phyloP scores from a whole-genome alignment of 2,797 vertebrate species.

The Channa striata region DNA sequence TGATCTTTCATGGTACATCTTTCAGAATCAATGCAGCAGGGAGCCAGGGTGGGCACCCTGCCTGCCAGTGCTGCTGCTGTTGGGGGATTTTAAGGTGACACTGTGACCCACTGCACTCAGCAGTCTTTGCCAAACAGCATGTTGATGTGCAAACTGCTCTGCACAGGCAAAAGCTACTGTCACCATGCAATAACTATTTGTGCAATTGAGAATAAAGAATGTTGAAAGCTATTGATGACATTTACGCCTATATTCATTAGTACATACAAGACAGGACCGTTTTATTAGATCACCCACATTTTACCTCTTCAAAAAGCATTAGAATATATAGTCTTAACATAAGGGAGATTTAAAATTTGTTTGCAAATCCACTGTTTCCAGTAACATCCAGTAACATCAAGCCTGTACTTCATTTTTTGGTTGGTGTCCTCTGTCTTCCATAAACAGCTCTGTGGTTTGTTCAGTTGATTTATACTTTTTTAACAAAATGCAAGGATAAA shows the following conservation, averaged over 20 bases:
- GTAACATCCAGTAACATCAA: too few relatives aligned
- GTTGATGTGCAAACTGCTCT: slow-evolving; percentile 34
- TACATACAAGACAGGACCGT: too few relatives aligned
- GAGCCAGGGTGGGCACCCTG: slow-evolving; percentile 29
- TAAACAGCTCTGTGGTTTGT: too few relatives aligned
- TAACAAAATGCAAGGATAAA: too few relatives aligned
- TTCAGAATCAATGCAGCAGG: slow-evolving; percentile 59
- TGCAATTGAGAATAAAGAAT: neutral
- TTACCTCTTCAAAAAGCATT: too few relatives aligned
- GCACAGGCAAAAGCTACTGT: slow-evolving; percentile 38
- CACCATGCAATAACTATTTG: slow-evolving; percentile 34
- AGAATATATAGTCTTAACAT: too few relatives aligned
- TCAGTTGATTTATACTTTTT: too few relatives aligned
- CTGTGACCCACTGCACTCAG: slow-evolving; percentile 64
- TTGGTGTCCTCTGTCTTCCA: too few relatives aligned
- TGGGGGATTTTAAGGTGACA: slow-evolving; percentile 70
- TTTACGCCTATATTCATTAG: neutral
- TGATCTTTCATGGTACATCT: slow-evolving; percentile 37
- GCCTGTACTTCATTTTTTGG: too few relatives aligned
- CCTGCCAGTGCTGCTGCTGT: slow-evolving; percentile 32
- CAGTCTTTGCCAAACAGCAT: slow-evolving; percentile 51
- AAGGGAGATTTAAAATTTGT: too few relatives aligned
- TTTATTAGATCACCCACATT: too few relatives aligned
- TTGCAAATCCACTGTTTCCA: too few relatives aligned
- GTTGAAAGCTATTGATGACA: slow-evolving; percentile 16